A percentile compares a stretch with the other conserved stretches of the same genome.
Evolutionary conservation across 2,113 vertebrate genomes (phyloP).

Genomic region (Ceuthmochares aereus): DNA sequence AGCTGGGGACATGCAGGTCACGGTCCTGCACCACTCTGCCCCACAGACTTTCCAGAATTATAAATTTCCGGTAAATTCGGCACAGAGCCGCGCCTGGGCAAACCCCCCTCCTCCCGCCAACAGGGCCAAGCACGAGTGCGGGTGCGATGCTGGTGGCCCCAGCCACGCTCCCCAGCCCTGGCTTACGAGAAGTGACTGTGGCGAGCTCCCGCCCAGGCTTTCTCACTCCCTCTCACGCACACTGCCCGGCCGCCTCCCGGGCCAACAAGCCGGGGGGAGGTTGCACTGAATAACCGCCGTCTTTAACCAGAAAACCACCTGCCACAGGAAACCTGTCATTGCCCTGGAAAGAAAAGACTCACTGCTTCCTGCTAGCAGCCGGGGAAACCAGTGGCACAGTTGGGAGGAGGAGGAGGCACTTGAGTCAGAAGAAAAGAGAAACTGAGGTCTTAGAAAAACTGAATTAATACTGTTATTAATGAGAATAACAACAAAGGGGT

Average conservation of each 20-base stretch:
- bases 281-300: conserved; percentile 32
- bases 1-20: background rate
- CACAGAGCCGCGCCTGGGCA: conserved; percentile 65
- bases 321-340: conserved; percentile 85
- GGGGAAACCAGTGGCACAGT: conserved; percentile 25
- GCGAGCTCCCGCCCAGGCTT: conserved; percentile 60
- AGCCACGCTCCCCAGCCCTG: background rate
- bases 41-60: conserved; percentile 75
- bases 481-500: conserved; percentile 37
- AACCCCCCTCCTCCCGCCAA: conserved; percentile 59
- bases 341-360: conserved; percentile 82
- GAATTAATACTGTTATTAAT: conserved; percentile 50
- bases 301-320: conserved; percentile 78
- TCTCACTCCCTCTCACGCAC: conserved; percentile 53
- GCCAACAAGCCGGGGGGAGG: background rate
- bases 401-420: background rate
- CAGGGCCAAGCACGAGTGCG: background rate
- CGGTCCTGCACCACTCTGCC: conserved; percentile 6
- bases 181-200: conserved; percentile 76
- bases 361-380: conserved; percentile 81
- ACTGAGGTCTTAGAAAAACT: background rate
- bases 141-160: conserved; percentile 29
- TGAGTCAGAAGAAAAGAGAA: conserved; percentile 63
- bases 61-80: conserved; percentile 70
- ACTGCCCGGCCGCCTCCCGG: conserved; percentile 26